Base-by-base conservation (phyloP, 53 echinoderm and acorn worm genomes). In the Crossaster papposus region DNA sequence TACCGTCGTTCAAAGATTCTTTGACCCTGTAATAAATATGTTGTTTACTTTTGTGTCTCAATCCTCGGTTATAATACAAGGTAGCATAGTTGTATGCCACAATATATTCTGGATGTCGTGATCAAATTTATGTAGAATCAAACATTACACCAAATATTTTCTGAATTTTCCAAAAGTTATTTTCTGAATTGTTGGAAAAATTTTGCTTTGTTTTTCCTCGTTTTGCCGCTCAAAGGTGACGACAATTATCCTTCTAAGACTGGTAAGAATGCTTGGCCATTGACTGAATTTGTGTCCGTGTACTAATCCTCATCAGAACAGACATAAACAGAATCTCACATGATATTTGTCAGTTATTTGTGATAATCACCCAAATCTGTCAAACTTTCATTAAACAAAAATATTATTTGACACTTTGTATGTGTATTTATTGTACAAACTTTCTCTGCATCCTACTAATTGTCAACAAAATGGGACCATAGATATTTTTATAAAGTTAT, bases 211-310 rank as follows among this genome's bases (percentile, higher is more conserved):
- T 70, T 70, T 8, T 64, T 29, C 22, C 29, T 83, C 38, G 30
- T 83, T 65, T 83, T 70, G 44, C 68, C 26, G 44, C 29, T 28
- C 51, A 77, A 87, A 87, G 87, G 77, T 44, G 87, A 87, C n/a
- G 63, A 77, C 14, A 76, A 58, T 24, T 37, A 70, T 26, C 37
- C 70, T 54, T 54, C 28, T n/a, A 75, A 84, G 28, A 87, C 63
- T 17, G 87, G 87, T 76, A 87, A 87, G 87, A 75, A 31, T 14
- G 26, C 33, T 73, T 37, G 85, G 85, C 32, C 52, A 33, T 72
- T 51, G 32, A 83, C n/a, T 34, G 36, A 14, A 15, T 51, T 36
- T 32, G 15, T 58, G 20, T 81, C 31, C 54, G 4, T 18, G 30
- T 54, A 80, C 64, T 81, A 81, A 52, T 79, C 24, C 24, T 24